phyloP scores from a whole-genome alignment of 2,888 invertebrate genomes.

The Lumbricus terrestris region DNA sequence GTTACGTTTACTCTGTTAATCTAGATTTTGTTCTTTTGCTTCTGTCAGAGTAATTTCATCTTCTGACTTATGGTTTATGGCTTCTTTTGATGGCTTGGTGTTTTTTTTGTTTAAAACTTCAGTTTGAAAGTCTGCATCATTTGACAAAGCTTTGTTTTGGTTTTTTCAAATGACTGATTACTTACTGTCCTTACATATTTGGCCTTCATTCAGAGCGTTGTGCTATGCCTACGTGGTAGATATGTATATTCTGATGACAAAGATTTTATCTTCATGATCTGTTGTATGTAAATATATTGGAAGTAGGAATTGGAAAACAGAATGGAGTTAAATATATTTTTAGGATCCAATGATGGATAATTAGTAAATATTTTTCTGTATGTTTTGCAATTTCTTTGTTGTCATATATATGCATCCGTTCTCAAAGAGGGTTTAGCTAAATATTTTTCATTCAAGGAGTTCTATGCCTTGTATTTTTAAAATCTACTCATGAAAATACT shows the following conservation, averaged over 20 bases:
- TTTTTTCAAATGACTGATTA: neutral
- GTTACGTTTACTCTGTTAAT: neutral
- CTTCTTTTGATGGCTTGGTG: slow-evolving; percentile 3
- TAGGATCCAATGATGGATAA: neutral
- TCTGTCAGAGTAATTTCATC: neutral
- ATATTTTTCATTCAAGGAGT: neutral
- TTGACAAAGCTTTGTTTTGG: neutral
- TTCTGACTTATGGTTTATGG: neutral
- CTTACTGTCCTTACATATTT: neutral
- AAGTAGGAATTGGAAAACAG: neutral
- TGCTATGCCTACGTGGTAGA: neutral
- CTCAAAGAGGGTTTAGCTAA: neutral
- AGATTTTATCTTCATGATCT: neutral
- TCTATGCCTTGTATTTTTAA: neutral
- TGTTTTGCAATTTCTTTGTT: neutral
- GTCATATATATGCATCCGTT: neutral
- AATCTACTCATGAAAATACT: neutral
- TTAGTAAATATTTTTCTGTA: neutral
- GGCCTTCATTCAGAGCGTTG: neutral
- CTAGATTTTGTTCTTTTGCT: neutral
- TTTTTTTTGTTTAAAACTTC: neutral
- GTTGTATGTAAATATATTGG: neutral
- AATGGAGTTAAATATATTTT: neutral
- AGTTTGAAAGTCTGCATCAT: neutral
- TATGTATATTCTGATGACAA: neutral